A percentile compares a stretch with the other conserved stretches of the same genome.
phyloP scores from a whole-genome alignment of 2,797 vertebrate genomes.

The Pangasius sanitwongsei region DNA sequence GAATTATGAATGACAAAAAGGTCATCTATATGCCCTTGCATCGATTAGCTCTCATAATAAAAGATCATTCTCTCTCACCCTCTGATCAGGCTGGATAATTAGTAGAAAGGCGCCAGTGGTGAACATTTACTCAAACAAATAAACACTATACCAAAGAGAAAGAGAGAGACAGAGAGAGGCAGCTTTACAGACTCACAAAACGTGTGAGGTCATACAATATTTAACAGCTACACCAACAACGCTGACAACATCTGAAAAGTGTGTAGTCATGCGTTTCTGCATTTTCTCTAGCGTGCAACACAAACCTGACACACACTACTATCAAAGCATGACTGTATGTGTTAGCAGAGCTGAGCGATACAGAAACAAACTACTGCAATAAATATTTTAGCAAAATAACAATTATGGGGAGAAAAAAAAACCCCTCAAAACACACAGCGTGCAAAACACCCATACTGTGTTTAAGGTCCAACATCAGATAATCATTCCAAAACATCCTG shows the following conservation, averaged over 20 bases:
- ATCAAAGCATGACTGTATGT: background rate
- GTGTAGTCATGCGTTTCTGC: background rate
- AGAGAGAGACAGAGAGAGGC: background rate
- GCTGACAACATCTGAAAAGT: background rate
- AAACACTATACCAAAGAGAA: constrained; percentile 25
- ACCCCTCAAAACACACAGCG: background rate
- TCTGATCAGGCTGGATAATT: constrained; percentile 49
- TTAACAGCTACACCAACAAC: constrained; percentile 8
- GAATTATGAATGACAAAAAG: constrained; percentile 58
- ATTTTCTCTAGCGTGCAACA: background rate
- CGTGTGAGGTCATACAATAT: background rate
- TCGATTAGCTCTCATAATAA: constrained; percentile 49
- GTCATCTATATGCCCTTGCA: constrained; percentile 44
- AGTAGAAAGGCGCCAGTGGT: constrained; percentile 38
- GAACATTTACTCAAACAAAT: constrained; percentile 42
- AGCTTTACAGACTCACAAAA: background rate
- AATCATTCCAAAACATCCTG: background rate
- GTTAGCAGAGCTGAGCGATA: background rate
- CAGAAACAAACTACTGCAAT: background rate
- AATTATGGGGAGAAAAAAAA: background rate
- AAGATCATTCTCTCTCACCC: constrained; percentile 44
- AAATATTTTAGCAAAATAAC: background rate
- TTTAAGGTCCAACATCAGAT: background rate
- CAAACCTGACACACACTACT: background rate
- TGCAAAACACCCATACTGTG: background rate